phyloP scores from a whole-genome alignment of 2,797 vertebrate species.

The Tinamus major region DNA sequence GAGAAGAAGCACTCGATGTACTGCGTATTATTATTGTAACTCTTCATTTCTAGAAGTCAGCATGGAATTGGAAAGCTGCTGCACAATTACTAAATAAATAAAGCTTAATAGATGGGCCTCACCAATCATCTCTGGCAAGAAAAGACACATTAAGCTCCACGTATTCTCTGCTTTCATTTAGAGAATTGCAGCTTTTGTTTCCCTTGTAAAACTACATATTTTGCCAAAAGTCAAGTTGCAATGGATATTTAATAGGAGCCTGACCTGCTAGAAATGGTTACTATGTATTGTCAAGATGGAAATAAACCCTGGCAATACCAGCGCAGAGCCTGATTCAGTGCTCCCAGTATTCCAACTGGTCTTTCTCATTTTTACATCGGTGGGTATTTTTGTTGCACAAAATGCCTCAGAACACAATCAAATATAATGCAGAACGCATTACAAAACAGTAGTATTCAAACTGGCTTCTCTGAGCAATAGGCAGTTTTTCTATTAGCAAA shows the following conservation, averaged over 20 bases:
- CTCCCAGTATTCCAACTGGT: background rate
- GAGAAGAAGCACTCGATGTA: background rate
- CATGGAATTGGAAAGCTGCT: constrained; percentile 36
- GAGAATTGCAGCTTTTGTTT: constrained; percentile 57
- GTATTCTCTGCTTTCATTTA: constrained; percentile 48
- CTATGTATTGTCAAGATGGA: constrained; percentile 57
- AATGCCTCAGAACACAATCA: constrained; percentile 23
- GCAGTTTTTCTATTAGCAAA: constrained; percentile 60
- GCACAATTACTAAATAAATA: constrained; percentile 47
- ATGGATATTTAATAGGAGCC: constrained; percentile 53
- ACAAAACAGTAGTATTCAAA: constrained; percentile 60
- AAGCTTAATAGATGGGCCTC: constrained; percentile 47
- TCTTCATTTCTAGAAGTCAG: constrained; percentile 36
- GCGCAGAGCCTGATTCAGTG: constrained; percentile 21
- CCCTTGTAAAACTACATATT: constrained; percentile 43
- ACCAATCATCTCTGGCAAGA: constrained; percentile 52
- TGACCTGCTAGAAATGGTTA: constrained; percentile 54
- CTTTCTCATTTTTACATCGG: constrained; percentile 42
- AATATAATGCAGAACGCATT: constrained; percentile 61
- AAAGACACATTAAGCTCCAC: constrained; percentile 29
- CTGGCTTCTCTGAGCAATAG: constrained; percentile 53
- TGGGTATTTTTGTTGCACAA: constrained; percentile 44
- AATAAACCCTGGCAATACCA: constrained; percentile 43
- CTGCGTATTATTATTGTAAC: background rate
- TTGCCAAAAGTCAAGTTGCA: constrained; percentile 52